A percentile compares a stretch with the other conserved stretches of the same genome.
Conservation (phyloP, 1,140 invertebrate genomes). For the Mactra quadrangularis region DNA sequence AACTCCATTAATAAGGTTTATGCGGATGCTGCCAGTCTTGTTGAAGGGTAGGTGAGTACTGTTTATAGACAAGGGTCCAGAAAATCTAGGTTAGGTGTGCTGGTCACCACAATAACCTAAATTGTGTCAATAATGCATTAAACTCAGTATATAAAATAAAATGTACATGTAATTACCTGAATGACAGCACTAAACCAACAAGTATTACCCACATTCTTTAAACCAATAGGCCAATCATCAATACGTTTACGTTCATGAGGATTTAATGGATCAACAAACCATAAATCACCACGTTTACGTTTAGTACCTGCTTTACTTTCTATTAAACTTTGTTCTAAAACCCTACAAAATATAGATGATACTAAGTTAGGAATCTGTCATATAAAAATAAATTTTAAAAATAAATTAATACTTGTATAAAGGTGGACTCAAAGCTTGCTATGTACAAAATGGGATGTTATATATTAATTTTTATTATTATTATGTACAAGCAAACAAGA, state of each 20-base stretch:
- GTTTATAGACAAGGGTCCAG: no score
- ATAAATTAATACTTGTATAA: not conserved
- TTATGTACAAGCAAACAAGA: no score
- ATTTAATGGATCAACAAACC: constrained; percentile 84
- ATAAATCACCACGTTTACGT: constrained; percentile 82
- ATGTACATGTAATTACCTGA: constrained; percentile 83
- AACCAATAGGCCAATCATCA: constrained; percentile 84
- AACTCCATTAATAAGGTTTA: no score
- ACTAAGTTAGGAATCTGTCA: not conserved
- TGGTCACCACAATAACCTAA: no score
- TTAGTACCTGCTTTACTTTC: constrained; percentile 83
- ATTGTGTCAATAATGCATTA: no score
- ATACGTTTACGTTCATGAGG: constrained; percentile 84
- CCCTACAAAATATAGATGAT: constrained; percentile 71
- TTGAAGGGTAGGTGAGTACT: no score
- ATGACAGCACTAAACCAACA: constrained; percentile 86
- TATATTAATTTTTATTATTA: no score
- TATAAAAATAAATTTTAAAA: not conserved
- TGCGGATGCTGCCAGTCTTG: no score
- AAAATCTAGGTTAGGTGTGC: no score
- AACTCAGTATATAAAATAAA: no score
- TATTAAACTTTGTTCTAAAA: constrained; percentile 84
- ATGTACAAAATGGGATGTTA: no score
- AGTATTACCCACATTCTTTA: constrained; percentile 86
- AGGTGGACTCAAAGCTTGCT: no score